Evolutionary conservation across 2,113 vertebrate species (phyloP), one percentile per base, ranked within the genome.

Genomic region (Tragulus kanchil): DNA sequence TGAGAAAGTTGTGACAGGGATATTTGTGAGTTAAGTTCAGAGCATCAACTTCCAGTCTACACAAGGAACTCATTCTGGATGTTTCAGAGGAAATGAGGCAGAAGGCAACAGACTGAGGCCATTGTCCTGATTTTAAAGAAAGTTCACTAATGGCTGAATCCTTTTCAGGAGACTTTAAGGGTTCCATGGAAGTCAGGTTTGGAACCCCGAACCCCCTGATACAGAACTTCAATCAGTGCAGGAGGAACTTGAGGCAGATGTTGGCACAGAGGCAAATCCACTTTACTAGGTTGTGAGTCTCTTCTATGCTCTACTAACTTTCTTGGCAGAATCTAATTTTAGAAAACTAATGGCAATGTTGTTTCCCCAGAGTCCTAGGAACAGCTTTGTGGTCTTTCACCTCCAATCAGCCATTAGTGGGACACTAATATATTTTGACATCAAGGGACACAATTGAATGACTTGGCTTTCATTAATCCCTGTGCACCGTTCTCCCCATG

Each of bases 371-470:
- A 82, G 87, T 88, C 87, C 61, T 31, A 58, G 64, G 92, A 75
- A 71, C 1, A 85, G 64, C 67, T 67, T 59, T 87, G 83, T 85
- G 93, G 50, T 87, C 59, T 13, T 93, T 52, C 7, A 52, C 92
- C 71, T 95, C 84, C 14, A 85, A 69, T 13, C 77, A 95, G 48
- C 1, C 2, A 4, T 71, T 83, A 92, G 61, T 75, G 67, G 93
- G 78, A 96, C 58, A 75, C 94, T 90, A 96, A 98, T 84, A 5
- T 82, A 86, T 62, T 95, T 87, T 97, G 86, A 82, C 93, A 86
- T 82, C 65, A 93, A 93, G 82, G 65, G 48, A 73, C 42, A 54
- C 19, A 25, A 69, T 93, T 61, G 62, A 79, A 54, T 97, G 94
- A 26, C 65, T 54, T 73, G 86, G 65, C 50, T 59, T 64, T 96